phyloP scores from a whole-genome alignment of 2,113 vertebrate species.

The Euleptes europaea region DNA sequence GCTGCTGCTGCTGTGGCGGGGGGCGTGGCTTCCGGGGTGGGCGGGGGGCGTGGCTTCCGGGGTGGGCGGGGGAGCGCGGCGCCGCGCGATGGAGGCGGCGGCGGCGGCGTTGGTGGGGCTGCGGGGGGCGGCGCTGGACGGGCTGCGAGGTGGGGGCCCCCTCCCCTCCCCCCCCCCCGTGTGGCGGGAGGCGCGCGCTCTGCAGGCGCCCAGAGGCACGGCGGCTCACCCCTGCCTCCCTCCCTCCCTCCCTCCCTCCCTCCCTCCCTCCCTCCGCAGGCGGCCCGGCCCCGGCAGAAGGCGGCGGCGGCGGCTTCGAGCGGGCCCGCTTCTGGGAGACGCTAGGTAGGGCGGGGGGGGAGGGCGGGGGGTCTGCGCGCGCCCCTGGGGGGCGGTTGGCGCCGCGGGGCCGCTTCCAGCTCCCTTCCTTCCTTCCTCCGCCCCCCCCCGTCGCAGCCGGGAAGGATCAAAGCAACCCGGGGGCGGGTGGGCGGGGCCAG shows the following conservation, averaged over 20 bases:
- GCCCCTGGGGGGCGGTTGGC: neutral
- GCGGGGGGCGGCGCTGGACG: slow-evolving; percentile 71
- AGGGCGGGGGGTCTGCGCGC: accelerated
- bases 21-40: too few species aligned
- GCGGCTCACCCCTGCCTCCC: neutral
- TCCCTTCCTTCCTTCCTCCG: too few species aligned
- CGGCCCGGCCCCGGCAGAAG: slow-evolving; percentile 57
- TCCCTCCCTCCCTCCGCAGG: neutral
- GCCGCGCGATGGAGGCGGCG: neutral
- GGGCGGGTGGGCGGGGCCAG: too few species aligned
- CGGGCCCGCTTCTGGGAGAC: slow-evolving; percentile 84
- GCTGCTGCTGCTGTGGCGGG: too few species aligned
- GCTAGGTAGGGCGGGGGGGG: slow-evolving; percentile 73
- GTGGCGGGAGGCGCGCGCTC: too few species aligned
- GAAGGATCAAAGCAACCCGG: too few species aligned
- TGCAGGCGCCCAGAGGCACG: neutral
- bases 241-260: neutral
- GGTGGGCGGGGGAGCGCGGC: too few species aligned
- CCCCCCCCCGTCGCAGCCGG: too few species aligned
- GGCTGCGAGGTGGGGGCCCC: slow-evolving; percentile 82
- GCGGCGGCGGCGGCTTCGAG: slow-evolving; percentile 80
- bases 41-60: too few species aligned
- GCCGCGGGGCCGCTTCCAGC: too few species aligned
- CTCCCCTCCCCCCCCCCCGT: too few species aligned
- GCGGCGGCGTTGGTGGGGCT: slow-evolving; percentile 68